phyloP scores from a whole-genome alignment of 2,888 invertebrate genomes.

The Morpho deidamia region DNA sequence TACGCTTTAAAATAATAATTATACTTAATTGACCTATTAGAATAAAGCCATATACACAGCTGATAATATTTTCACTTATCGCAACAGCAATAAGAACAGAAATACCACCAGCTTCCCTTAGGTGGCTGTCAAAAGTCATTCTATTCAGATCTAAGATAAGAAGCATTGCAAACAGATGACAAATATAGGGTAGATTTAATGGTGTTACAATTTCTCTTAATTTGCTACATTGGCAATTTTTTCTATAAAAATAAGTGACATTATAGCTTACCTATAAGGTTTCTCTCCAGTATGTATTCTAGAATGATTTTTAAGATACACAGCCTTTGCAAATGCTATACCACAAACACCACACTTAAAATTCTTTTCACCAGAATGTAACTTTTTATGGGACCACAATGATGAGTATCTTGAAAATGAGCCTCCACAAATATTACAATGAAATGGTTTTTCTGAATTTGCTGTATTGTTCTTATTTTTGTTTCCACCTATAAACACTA shows the following conservation, averaged over 20 bases:
- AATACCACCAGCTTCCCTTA: no score
- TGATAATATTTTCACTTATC: no score
- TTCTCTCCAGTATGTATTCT: conserved; percentile 90
- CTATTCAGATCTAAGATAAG: no score
- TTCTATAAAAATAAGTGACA: not conserved
- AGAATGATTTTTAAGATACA: conserved; percentile 93
- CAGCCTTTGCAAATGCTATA: conserved; percentile 92
- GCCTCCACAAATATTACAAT: conserved; percentile 92
- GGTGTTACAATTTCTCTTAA: no score
- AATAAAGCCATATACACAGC: no score
- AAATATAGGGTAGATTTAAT: no score
- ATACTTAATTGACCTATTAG: no score
- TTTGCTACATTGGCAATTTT: no score
- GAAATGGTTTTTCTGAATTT: conserved; percentile 88
- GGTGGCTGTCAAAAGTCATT: no score
- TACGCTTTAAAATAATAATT: no score
- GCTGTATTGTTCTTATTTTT: conserved; percentile 79
- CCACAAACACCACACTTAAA: conserved; percentile 94
- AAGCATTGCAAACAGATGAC: no score
- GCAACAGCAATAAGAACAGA: no score
- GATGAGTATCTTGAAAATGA: conserved; percentile 91
- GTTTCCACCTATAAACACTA: conserved; percentile 86
- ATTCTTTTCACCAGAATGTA: conserved; percentile 90
- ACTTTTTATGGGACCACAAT: conserved; percentile 92
- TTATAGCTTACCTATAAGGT: conserved; percentile 57